Percentiles rank a stretch among this genome's conserved stretches.
Evolutionary conservation across 1,140 invertebrate genomes (phyloP).

Genomic region (Aphelenchoides besseyi): DNA sequence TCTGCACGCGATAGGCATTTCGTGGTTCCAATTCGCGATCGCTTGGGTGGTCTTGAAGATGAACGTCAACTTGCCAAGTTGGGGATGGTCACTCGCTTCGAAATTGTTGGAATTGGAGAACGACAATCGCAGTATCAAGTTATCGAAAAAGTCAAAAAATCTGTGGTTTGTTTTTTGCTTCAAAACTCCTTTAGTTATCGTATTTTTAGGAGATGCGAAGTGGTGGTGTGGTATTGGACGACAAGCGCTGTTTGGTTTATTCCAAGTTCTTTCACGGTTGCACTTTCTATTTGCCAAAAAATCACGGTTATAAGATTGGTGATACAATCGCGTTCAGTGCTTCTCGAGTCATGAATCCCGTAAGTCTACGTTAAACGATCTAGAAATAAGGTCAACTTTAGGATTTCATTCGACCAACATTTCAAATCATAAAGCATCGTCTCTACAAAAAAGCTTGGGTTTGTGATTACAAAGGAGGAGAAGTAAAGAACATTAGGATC

Average conservation of each 20-base stretch:
- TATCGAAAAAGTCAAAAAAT: neutral
- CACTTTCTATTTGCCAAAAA: neutral
- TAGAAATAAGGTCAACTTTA: no score
- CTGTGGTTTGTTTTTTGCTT: neutral
- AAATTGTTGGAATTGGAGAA: neutral
- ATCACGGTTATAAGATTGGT: slow-evolving; percentile 4
- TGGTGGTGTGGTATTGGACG: neutral
- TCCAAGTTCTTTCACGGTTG: neutral
- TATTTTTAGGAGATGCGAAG: neutral
- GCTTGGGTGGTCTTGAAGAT: neutral
- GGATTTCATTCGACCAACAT: neutral
- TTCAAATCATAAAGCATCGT: neutral
- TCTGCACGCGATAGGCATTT: neutral
- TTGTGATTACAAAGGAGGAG: neutral
- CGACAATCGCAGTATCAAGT: neutral
- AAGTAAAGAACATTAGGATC: no score
- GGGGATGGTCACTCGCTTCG: neutral
- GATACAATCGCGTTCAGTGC: neutral
- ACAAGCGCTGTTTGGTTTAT: neutral
- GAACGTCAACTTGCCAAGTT: neutral
- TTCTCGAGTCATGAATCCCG: neutral
- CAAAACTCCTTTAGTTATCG: neutral
- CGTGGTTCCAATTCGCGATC: neutral
- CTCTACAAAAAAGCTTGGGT: neutral
- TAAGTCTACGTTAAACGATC: no score